These are phyloP conservation scores for Himantopus leucocephalus DNA, from an alignment of 2,113 vertebrate species.

Conservation along the genomic window DNA sequence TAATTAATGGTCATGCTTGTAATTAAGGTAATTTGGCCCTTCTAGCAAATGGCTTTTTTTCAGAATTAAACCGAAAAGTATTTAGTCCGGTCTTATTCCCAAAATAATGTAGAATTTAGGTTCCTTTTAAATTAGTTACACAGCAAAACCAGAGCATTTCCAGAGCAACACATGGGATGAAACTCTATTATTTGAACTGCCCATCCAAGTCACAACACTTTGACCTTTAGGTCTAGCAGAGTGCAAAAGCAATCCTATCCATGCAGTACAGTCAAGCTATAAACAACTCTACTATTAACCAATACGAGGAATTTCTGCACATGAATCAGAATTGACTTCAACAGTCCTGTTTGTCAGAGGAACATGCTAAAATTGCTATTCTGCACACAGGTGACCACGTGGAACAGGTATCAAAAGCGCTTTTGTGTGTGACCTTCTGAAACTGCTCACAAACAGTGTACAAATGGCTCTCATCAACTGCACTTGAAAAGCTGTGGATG, in stretches of 20 bases:
- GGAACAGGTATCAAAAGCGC: not conserved
- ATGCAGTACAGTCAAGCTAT: not conserved
- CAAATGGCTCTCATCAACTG: not conserved
- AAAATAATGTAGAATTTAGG: not conserved
- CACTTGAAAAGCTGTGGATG: not conserved
- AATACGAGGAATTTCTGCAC: not conserved
- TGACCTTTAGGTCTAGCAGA: not conserved
- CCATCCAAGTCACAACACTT: not conserved
- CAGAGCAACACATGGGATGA: not conserved
- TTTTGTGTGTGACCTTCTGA: not conserved
- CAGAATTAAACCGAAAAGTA: not conserved
- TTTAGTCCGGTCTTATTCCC: not conserved
- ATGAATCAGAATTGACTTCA: not conserved
- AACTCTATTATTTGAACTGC: not conserved
- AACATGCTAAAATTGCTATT: not conserved
- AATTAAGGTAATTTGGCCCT: not conserved
- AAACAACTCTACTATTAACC: not conserved
- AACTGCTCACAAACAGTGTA: not conserved
- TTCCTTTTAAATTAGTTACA: not conserved
- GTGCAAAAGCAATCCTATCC: not conserved
- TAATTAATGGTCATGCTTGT: not conserved
- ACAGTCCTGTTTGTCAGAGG: not conserved
- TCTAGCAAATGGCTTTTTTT: not conserved
- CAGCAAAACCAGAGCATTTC: not conserved
- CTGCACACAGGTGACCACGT: not conserved